Conservation (phyloP, 2,797 vertebrate genomes). For the Rhadinocentrus ornatus region DNA sequence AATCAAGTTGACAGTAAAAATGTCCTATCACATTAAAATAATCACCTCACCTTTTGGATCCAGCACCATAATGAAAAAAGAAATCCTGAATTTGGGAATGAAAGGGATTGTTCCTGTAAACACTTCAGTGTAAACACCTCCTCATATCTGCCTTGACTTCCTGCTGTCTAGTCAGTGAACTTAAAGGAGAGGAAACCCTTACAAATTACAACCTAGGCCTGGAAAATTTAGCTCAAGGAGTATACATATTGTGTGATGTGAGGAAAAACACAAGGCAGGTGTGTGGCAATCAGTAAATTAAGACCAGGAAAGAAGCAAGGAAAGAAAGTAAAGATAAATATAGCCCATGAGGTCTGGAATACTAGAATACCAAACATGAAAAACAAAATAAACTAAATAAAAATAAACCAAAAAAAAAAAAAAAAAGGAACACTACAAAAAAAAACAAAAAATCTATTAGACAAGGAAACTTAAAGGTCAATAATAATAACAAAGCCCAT, state of each 20-base stretch:
- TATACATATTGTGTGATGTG: neutral
- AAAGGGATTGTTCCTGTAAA: neutral
- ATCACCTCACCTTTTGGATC: neutral
- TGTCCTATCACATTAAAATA: no score
- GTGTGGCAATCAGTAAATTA: neutral
- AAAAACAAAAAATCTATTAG: no score
- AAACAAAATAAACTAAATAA: no score
- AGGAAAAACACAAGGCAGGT: neutral
- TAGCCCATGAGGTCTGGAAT: neutral
- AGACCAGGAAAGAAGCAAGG: neutral
- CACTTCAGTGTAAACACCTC: no score
- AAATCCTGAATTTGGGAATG: neutral
- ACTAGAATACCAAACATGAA: no score
- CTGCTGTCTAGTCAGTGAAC: neutral
- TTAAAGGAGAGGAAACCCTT: neutral
- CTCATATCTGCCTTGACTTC: neutral
- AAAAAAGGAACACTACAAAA: no score
- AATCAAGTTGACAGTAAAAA: no score
- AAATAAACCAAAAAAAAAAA: no score
- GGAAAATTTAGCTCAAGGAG: neutral
- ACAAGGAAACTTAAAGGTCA: no score
- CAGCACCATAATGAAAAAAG: neutral
- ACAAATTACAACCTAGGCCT: neutral
- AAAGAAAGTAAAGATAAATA: neutral
- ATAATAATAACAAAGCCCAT: no score